Conservation (phyloP, 2,797 vertebrate genomes). For the Buceros bicornis region DNA sequence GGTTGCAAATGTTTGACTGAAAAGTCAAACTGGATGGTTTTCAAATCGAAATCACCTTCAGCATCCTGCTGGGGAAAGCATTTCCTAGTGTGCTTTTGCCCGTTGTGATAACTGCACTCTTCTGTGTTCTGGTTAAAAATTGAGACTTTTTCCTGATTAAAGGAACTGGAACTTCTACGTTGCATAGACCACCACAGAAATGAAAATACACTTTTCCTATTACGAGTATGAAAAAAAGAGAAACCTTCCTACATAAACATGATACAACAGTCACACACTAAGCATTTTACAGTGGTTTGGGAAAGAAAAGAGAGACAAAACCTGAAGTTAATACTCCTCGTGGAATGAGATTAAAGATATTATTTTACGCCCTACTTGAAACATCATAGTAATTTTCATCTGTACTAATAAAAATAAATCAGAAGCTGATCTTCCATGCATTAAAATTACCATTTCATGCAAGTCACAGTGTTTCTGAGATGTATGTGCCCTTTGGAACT, state of each 20-base stretch:
- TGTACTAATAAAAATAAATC: constrained; percentile 53
- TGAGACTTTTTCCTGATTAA: neutral
- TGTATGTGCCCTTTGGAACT: constrained; percentile 24
- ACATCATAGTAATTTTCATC: constrained; percentile 50
- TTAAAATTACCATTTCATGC: constrained; percentile 50
- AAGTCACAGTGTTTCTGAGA: constrained; percentile 5
- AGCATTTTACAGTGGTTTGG: neutral
- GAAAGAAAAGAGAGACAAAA: constrained; percentile 35
- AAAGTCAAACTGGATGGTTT: neutral
- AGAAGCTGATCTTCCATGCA: constrained; percentile 31
- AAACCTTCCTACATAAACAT: neutral
- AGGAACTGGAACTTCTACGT: neutral
- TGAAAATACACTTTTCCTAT: neutral
- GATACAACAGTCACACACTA: neutral
- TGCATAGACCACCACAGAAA: neutral
- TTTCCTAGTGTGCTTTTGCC: neutral
- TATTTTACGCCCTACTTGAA: constrained; percentile 43
- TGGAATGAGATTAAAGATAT: constrained; percentile 46
- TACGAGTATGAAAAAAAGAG: neutral
- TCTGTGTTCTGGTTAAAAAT: neutral
- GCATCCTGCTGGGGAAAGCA: neutral
- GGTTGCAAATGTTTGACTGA: neutral
- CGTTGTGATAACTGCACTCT: neutral
- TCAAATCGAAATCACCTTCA: neutral
- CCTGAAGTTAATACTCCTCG: constrained; percentile 14